phyloP scores from a whole-genome alignment of 1,140 invertebrate species.

The Hermatobates lingyangjiaoensis region DNA sequence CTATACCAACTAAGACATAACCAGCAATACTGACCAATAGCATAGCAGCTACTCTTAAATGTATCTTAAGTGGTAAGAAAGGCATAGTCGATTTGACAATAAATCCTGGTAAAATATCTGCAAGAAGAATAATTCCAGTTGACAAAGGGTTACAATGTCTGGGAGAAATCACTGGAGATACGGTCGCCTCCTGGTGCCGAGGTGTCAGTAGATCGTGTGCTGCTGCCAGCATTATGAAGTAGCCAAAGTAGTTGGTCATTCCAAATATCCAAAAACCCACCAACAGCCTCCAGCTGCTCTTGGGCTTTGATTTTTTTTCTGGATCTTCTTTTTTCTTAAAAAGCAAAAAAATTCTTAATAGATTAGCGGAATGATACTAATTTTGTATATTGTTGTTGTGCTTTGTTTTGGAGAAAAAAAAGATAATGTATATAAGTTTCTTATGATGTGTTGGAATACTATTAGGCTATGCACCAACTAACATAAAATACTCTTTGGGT shows the following conservation, averaged over 20 bases:
- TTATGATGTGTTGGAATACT: too few species aligned
- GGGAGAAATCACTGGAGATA: not conserved
- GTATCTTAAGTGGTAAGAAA: constrained; percentile 45
- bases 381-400: too few species aligned
- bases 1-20: constrained; percentile 45
- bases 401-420: too few species aligned
- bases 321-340: too few species aligned
- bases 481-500: too few species aligned
- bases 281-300: too few species aligned
- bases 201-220: constrained; percentile 47
- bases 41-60: constrained; percentile 37
- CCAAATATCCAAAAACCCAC: constrained; percentile 57
- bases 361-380: too few species aligned
- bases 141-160: constrained; percentile 45
- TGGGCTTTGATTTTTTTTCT: too few species aligned
- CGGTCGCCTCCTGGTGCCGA: not conserved
- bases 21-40: constrained; percentile 37
- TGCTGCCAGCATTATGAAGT: constrained; percentile 76
- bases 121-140: constrained; percentile 62
- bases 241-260: constrained; percentile 74
- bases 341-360: too few species aligned
- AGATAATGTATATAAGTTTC: too few species aligned
- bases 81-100: constrained; percentile 53
- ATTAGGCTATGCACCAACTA: too few species aligned
- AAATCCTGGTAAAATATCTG: constrained; percentile 60